phyloP scores from a whole-genome alignment of 1,140 invertebrate species.

The Pseudachorutes palmiensis region DNA sequence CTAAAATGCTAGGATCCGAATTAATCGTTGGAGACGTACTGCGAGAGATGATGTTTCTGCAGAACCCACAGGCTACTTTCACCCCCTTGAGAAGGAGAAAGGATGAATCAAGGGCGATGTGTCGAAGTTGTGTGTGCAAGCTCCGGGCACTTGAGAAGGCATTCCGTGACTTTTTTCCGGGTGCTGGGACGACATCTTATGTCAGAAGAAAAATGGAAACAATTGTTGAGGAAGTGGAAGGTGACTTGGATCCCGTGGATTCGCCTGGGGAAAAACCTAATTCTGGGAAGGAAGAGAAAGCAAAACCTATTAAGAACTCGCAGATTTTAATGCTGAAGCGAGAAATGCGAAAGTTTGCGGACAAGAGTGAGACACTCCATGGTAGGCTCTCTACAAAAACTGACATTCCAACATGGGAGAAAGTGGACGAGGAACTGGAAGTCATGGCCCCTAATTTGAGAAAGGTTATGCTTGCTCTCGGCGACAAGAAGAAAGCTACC shows the following conservation, averaged over 20 bases:
- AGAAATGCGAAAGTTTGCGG: neutral
- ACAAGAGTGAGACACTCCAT: neutral
- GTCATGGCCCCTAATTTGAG: neutral
- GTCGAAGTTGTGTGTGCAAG: neutral
- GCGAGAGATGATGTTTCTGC: neutral
- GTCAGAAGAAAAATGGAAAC: neutral
- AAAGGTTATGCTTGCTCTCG: neutral
- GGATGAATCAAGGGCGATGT: neutral
- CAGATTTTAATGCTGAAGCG: too few species aligned
- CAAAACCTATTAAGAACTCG: too few species aligned
- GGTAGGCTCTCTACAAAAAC: neutral
- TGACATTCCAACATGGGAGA: neutral
- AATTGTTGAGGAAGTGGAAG: neutral
- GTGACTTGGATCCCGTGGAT: too few species aligned
- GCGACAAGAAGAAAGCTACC: neutral
- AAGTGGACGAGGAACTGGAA: neutral
- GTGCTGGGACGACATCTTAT: neutral
- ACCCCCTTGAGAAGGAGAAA: neutral
- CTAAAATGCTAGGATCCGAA: neutral
- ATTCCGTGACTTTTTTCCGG: neutral
- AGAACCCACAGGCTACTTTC: neutral
- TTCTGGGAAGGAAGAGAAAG: too few species aligned
- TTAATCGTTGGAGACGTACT: neutral
- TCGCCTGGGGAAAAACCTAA: too few species aligned
- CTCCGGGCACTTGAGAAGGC: neutral